A percentile compares a stretch with the other conserved stretches of the same genome.
These are phyloP conservation scores for Dioctria linearis DNA, from an alignment of 2,888 invertebrate genomes.

Conservation along the genomic window DNA sequence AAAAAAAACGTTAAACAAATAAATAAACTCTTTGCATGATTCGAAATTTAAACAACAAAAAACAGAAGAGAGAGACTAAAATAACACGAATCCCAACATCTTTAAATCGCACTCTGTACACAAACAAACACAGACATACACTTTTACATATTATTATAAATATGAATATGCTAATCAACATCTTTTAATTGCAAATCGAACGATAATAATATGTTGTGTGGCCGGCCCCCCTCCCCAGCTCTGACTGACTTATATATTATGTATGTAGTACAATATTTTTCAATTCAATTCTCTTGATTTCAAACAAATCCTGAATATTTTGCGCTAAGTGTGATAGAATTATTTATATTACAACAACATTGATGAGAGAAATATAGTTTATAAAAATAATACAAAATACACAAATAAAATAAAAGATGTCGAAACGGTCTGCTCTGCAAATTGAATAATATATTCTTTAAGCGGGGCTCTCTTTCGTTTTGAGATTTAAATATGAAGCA, in stretches of 20 bases:
- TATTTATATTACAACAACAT: neutral
- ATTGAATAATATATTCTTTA: constrained; percentile 3
- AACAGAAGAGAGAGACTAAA: constrained; percentile 27
- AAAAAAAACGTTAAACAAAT: constrained; percentile 37
- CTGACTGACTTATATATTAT: neutral
- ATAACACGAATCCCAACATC: constrained; percentile 33
- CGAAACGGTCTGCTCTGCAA: constrained; percentile 36
- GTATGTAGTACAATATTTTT: neutral
- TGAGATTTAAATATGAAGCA: too few relatives aligned
- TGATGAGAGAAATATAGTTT: too few relatives aligned
- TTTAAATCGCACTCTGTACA: neutral
- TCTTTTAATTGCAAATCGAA: constrained; percentile 25
- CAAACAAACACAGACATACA: neutral
- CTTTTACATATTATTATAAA: neutral
- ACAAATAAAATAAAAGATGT: too few relatives aligned
- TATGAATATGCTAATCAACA: constrained; percentile 44
- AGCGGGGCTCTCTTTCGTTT: too few relatives aligned
- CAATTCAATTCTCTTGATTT: neutral
- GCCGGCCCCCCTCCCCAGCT: constrained; percentile 8
- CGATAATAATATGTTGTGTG: constrained; percentile 12
- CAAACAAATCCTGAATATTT: neutral
- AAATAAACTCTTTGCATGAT: constrained; percentile 32
- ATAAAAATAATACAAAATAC: too few relatives aligned
- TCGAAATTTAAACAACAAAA: constrained; percentile 34
- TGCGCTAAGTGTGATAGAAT: constrained; percentile 38